These are phyloP conservation scores for Andrena fulva DNA, from an alignment of 2,888 invertebrate genomes.

Conservation along the genomic window DNA sequence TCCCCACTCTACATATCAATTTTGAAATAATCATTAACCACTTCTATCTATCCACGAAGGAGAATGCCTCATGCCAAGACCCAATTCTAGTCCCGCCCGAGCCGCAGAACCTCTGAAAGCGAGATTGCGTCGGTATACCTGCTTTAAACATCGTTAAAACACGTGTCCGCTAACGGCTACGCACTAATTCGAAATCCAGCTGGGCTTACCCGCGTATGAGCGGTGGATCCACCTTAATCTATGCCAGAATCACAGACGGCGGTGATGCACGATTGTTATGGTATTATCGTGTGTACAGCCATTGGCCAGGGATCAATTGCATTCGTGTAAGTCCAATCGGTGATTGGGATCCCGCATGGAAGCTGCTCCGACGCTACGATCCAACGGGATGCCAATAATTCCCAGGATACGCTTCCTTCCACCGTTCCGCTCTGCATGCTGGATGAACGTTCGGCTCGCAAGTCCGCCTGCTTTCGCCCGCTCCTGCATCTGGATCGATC, in stretches of 20 bases:
- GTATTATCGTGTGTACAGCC: slow-evolving; percentile 64
- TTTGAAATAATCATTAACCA: too few relatives aligned
- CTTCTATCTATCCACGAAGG: too few relatives aligned
- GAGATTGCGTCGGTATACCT: too few relatives aligned
- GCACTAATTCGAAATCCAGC: background rate
- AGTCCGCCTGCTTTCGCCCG: slow-evolving; percentile 51
- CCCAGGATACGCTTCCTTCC: slow-evolving; percentile 76
- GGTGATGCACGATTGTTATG: slow-evolving; percentile 70
- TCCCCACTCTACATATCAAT: too few relatives aligned
- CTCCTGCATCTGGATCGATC: slow-evolving; percentile 64
- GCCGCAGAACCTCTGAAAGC: too few relatives aligned
- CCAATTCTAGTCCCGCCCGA: too few relatives aligned
- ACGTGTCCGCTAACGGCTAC: too few relatives aligned
- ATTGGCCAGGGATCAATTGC: slow-evolving; percentile 71
- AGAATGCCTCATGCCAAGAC: too few relatives aligned
- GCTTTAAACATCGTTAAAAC: too few relatives aligned
- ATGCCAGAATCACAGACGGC: slow-evolving; percentile 49
- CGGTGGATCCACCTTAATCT: slow-evolving; percentile 38
- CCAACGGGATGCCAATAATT: slow-evolving; percentile 81
- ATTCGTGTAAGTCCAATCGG: slow-evolving; percentile 67
- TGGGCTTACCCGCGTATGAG: background rate
- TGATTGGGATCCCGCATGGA: slow-evolving; percentile 70
- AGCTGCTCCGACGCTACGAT: slow-evolving; percentile 81
- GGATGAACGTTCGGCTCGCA: slow-evolving; percentile 64
- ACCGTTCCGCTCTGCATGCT: slow-evolving; percentile 71